phyloP scores from a whole-genome alignment of 2,797 vertebrate genomes.

The Sciurus carolinensis region DNA sequence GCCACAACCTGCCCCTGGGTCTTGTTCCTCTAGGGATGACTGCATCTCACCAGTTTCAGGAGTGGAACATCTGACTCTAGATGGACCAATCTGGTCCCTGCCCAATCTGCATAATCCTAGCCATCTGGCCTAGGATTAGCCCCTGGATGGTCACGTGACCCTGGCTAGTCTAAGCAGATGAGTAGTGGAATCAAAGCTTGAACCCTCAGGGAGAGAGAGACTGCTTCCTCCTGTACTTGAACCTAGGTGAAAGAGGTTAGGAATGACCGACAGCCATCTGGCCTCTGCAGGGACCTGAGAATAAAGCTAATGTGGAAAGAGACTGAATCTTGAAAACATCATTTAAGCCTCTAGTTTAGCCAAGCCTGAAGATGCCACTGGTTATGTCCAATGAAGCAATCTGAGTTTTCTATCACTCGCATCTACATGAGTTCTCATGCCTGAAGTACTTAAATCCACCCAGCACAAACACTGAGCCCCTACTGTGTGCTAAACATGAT shows the following conservation, averaged over 20 bases:
- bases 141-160: not conserved
- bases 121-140: not conserved
- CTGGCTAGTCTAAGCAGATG: no score
- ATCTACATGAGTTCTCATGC: not conserved
- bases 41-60: not conserved
- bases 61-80: not conserved
- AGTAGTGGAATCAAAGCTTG: not conserved
- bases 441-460: not conserved
- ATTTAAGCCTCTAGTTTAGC: not conserved
- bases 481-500: not conserved
- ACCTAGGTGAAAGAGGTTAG: not conserved
- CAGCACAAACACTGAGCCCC: not conserved
- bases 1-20: not conserved
- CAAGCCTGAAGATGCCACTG: not conserved
- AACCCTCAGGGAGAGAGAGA: not conserved
- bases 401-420: not conserved
- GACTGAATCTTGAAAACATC: not conserved
- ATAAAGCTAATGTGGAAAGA: not conserved
- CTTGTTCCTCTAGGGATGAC: no score
- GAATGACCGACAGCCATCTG: not conserved
- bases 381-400: not conserved
- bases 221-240: not conserved
- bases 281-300: not conserved
- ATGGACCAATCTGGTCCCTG: not conserved
- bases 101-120: not conserved